A percentile compares a stretch with the other conserved stretches of the same genome.
phyloP scores from a whole-genome alignment of 2,888 invertebrate genomes.

The Apantesis nais region DNA sequence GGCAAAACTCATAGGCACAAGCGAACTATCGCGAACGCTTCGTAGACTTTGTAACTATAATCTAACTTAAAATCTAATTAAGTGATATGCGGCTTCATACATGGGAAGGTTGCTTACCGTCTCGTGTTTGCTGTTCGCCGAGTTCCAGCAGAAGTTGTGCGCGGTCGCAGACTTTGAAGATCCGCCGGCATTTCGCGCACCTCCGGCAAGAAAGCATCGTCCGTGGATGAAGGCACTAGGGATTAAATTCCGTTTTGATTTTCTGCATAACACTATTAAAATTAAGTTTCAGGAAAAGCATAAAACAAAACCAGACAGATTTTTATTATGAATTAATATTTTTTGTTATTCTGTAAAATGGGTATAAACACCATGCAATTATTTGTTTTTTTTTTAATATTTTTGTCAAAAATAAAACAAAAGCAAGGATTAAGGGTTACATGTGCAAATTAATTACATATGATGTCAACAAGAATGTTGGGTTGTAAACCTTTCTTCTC shows the following conservation, averaged over 20 bases:
- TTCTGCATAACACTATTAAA: neutral
- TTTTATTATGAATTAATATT: neutral
- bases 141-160: constrained; percentile 77
- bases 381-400: neutral
- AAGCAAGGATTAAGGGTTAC: constrained; percentile 16
- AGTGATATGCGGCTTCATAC: constrained; percentile 3
- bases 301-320: neutral
- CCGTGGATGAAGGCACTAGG: constrained; percentile 70
- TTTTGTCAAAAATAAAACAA: neutral
- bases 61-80: constrained; percentile 6
- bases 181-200: constrained; percentile 69
- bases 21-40: constrained; percentile 23
- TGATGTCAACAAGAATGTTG: constrained; percentile 25
- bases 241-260: constrained; percentile 26
- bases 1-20: constrained; percentile 21
- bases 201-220: constrained; percentile 80
- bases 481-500: constrained; percentile 74
- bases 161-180: constrained; percentile 67
- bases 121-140: constrained; percentile 79
- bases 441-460: constrained; percentile 22
- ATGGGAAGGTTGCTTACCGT: constrained; percentile 60
- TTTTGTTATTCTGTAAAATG: neutral
- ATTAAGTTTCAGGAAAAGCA: neutral
- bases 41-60: constrained; percentile 10
- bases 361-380: neutral